Evolutionary conservation across 1,140 invertebrate species (phyloP).

Genomic region (Drosophila lowei): DNA sequence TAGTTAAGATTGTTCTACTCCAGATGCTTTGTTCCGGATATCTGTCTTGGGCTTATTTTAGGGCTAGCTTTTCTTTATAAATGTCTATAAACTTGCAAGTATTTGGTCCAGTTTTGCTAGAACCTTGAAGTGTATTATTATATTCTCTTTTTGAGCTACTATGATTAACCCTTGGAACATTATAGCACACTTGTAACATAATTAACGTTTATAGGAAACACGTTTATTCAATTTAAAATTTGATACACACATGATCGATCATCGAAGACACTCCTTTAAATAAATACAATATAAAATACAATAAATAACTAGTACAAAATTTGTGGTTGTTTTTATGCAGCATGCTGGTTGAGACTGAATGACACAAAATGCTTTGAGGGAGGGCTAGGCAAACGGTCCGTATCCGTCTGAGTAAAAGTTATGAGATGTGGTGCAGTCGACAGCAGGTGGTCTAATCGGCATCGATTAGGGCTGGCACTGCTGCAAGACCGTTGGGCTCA

Average conservation of each 20-base stretch:
- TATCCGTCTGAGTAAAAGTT: not conserved
- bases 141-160: no score
- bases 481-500: constrained; percentile 12
- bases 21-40: no score
- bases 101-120: no score
- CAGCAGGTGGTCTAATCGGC: constrained; percentile 40
- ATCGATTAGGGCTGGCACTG: constrained; percentile 62
- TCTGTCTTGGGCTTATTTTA: no score
- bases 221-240: constrained; percentile 50
- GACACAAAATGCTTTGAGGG: constrained; percentile 57
- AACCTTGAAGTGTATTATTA: no score
- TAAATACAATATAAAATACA: constrained; percentile 68
- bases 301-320: constrained; percentile 66
- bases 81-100: no score
- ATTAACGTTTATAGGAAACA: constrained; percentile 34
- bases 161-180: no score
- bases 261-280: constrained; percentile 36
- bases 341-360: constrained; percentile 32
- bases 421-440: not conserved
- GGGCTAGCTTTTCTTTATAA: no score
- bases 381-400: not conserved
- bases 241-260: constrained; percentile 8
- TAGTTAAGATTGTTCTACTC: no score
- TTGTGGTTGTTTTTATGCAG: constrained; percentile 33
- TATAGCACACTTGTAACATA: no score